Evolutionary conservation across 2,113 vertebrate genomes (phyloP), one percentile per base, ranked within the genome.

Genomic region (Lampris megalopsis): DNA sequence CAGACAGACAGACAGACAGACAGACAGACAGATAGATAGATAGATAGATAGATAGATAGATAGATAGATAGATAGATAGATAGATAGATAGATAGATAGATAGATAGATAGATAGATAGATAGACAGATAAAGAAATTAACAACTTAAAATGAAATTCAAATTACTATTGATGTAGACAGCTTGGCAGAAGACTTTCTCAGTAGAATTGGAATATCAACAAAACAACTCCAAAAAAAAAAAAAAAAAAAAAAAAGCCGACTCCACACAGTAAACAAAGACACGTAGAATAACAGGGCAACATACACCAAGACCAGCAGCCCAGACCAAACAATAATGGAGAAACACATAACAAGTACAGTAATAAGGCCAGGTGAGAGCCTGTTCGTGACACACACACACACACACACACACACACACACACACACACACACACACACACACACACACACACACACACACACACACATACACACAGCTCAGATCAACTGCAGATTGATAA

Each of bases 271-370:
- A 48, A 2, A n/a, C 66, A 36, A n/a, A 40, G 3, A 45, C 0
- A 0, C 3, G 35, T 53, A n/a, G 67, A 75, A 82, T 42, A 47
- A 45, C n/a, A 54, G 57, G 9, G 49, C 11, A 52, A 59, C 11
- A 5, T 37, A 49, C 6, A 54, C 54, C 79, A 41, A 41, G 43
- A 57, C 62, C 67, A 65, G 63, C 53, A 13, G 42, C 10, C 37
- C 56, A 53, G 48, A 49, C 13, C 66, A 40, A 54, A 35, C 66
- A 40, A 54, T 59, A 58, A 53, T 40, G 49, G 45, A 68, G 35
- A 2, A 45, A 45, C 7, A 45, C 43, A 45, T 45, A 7, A 45
- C 43, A 45, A 45, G 43, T 45, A 45, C 7, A 45, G 4, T 7
- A 45, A 45, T 13, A 53, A 53, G 10, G 50, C 13, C 50, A 53